A percentile compares a stretch with the other conserved stretches of the same genome.
Evolutionary conservation across 2,888 invertebrate species (phyloP).

Genomic region (Chaitophorus viminalis): DNA sequence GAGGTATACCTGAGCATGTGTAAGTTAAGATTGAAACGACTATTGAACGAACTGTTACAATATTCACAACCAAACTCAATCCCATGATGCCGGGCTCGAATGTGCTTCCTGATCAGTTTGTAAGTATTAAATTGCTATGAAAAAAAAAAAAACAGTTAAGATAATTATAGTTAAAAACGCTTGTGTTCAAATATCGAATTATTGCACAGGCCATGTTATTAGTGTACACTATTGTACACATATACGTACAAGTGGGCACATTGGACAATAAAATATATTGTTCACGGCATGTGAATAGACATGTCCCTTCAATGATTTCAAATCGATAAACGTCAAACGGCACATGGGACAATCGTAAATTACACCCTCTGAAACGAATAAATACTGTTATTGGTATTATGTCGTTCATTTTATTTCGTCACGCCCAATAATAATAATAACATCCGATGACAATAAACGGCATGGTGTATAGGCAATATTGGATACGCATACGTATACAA

Average conservation of each 20-base stretch:
- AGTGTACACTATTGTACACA: not conserved
- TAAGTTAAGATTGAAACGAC: constrained; percentile 77
- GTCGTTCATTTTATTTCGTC: not conserved
- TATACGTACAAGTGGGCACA: constrained; percentile 72
- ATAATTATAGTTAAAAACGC: not conserved
- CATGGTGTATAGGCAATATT: not conserved
- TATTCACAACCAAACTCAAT: constrained; percentile 74
- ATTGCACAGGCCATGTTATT: not conserved
- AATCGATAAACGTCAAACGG: constrained; percentile 75
- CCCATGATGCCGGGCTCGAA: constrained; percentile 78
- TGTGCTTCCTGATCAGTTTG: constrained; percentile 78
- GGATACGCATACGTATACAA: not conserved
- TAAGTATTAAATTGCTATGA: constrained; percentile 68
- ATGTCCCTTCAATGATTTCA: constrained; percentile 75
- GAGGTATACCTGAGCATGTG: constrained; percentile 74
- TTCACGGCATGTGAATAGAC: constrained; percentile 73
- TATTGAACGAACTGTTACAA: constrained; percentile 77
- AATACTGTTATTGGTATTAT: not conserved
- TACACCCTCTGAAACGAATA: constrained; percentile 60
- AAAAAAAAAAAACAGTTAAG: constrained; percentile 50
- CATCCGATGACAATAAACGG: not conserved
- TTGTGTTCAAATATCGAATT: not conserved
- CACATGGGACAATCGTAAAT: constrained; percentile 80
- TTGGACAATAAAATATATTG: constrained; percentile 76
- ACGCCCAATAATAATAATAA: not conserved